Evolutionary conservation across 2,113 vertebrate genomes (phyloP).

Genomic region (Panthera tigris): DNA sequence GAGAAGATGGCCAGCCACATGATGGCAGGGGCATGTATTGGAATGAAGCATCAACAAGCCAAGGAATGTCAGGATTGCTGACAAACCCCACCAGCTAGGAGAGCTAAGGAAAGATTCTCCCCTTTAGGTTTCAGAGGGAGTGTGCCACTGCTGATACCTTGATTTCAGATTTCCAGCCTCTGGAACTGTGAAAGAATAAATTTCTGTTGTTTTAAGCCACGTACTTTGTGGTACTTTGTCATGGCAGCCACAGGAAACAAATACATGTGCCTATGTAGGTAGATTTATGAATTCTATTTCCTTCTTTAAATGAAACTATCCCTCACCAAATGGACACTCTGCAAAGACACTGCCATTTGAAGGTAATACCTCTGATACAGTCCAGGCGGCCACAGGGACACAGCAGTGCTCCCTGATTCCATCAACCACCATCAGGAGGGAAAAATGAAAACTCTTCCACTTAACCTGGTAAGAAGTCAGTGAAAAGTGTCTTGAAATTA

Average conservation of each 20-base stretch:
- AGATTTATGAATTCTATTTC: neutral
- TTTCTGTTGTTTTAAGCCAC: neutral
- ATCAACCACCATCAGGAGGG: no score
- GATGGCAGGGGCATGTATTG: neutral
- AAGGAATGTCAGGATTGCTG: neutral
- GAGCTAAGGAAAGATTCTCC: neutral
- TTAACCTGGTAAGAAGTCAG: neutral
- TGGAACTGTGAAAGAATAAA: neutral
- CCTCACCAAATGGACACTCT: neutral
- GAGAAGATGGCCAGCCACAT: neutral
- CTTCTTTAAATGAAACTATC: neutral
- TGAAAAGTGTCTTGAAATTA: neutral
- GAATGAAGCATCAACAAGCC: neutral
- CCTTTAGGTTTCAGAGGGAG: neutral
- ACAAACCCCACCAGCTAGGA: neutral
- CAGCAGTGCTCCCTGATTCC: rapidly evolving
- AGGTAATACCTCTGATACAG: neutral
- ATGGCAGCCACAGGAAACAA: neutral
- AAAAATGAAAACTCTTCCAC: neutral
- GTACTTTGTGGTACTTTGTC: neutral
- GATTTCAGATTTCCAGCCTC: neutral
- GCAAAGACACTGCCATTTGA: neutral
- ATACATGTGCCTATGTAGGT: neutral
- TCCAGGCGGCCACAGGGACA: no score
- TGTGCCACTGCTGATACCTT: neutral